A percentile compares a stretch with the other conserved stretches of the same genome.
phyloP scores from a whole-genome alignment of 1,140 invertebrate genomes.

The Drosophila quadrilineata region DNA sequence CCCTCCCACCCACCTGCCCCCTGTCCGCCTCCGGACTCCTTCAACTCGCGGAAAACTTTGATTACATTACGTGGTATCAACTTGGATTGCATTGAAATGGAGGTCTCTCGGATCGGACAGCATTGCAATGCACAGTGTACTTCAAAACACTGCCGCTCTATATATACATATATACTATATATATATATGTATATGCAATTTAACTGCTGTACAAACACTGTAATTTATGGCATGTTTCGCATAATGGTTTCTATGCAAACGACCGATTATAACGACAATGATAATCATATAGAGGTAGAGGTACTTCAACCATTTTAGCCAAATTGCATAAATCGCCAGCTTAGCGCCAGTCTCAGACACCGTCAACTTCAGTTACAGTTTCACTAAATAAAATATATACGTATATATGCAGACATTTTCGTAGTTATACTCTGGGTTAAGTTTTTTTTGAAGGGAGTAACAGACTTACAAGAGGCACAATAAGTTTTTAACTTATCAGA shows the following conservation, averaged over 20 bases:
- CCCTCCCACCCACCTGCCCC: background rate
- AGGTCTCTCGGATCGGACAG: constrained; percentile 29
- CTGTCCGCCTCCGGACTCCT: background rate
- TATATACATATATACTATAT: too few relatives aligned
- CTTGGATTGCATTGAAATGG: constrained; percentile 11
- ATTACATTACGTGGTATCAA: too few relatives aligned
- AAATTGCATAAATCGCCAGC: constrained; percentile 61
- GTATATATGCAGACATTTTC: too few relatives aligned
- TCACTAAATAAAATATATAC: constrained; percentile 23
- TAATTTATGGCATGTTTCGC: constrained; percentile 77
- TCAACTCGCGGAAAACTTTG: constrained; percentile 33
- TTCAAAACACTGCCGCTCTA: constrained; percentile 57
- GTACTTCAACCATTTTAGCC: constrained; percentile 49
- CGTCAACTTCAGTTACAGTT: too few relatives aligned
- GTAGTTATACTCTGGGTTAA: too few relatives aligned
- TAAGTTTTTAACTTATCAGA: too few relatives aligned
- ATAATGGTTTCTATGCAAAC: constrained; percentile 79
- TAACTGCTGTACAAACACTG: constrained; percentile 76
- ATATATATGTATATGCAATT: too few relatives aligned
- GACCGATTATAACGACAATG: constrained; percentile 68
- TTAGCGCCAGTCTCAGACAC: constrained; percentile 34
- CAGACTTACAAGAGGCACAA: too few relatives aligned
- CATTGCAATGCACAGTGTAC: constrained; percentile 71
- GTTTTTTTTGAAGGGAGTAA: too few relatives aligned
- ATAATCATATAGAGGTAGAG: too few relatives aligned